phyloP scores from a whole-genome alignment of 2,113 vertebrate species.

The Hippocampus abdominalis region DNA sequence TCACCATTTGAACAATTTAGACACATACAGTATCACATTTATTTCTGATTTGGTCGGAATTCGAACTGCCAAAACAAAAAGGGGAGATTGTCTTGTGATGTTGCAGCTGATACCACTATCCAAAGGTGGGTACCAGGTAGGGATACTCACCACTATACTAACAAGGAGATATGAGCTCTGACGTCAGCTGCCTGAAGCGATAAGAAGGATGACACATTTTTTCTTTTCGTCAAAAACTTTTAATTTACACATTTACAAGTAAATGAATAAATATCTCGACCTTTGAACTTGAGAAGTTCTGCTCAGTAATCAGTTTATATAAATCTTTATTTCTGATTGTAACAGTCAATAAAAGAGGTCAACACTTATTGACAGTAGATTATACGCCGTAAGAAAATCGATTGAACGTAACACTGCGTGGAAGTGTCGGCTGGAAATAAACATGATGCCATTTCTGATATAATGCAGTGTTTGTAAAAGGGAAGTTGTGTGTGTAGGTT shows the following conservation, averaged over 20 bases:
- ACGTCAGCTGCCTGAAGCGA: not conserved
- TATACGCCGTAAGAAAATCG: not conserved
- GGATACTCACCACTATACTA: no score
- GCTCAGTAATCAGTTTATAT: slow-evolving; percentile 1
- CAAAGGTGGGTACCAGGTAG: no score
- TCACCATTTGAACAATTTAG: no score
- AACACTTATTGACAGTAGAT: not conserved
- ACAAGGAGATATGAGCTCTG: not conserved
- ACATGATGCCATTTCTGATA: not conserved
- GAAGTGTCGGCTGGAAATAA: not conserved
- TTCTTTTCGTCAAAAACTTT: not conserved
- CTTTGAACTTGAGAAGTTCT: not conserved
- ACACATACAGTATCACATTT: no score
- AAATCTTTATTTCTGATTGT: not conserved
- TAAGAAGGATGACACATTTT: no score
- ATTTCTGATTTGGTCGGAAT: no score
- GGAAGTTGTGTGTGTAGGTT: not conserved
- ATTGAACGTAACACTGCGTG: not conserved
- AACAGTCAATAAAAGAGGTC: not conserved
- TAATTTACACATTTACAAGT: slow-evolving; percentile 12
- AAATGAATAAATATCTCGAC: slow-evolving; percentile 5
- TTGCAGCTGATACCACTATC: no score
- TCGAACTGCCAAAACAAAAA: no score
- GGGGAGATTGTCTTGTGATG: no score
- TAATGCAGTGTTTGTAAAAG: not conserved